A percentile compares a stretch with the other conserved stretches of the same genome.
Conservation (phyloP, 2,113 vertebrate genomes). For the Nansenia antarctica region DNA sequence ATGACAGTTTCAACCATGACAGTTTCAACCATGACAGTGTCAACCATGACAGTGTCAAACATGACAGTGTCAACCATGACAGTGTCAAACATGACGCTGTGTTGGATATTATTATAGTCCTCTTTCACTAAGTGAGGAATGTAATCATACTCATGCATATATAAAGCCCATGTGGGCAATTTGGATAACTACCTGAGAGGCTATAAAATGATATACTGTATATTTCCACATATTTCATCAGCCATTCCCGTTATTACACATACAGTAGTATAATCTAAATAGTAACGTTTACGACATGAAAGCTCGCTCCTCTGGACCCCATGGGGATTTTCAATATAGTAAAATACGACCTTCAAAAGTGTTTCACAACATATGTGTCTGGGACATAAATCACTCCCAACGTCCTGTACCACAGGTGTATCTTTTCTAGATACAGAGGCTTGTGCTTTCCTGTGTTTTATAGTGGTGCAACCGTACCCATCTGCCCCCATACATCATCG, state of each 20-base stretch:
- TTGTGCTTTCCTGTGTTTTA: slow-evolving; percentile 29
- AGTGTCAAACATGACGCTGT: too few relatives aligned
- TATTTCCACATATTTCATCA: neutral
- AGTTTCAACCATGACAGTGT: too few relatives aligned
- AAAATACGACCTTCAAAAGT: slow-evolving; percentile 9
- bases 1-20: too few relatives aligned
- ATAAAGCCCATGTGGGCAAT: neutral
- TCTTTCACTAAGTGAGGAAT: neutral
- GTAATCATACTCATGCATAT: slow-evolving; percentile 8
- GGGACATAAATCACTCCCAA: slow-evolving; percentile 34
- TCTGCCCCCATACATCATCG: slow-evolving; percentile 26
- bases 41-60: too few relatives aligned
- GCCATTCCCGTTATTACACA: neutral
- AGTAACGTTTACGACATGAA: neutral
- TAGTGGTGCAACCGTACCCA: slow-evolving; percentile 15
- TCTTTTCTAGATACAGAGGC: slow-evolving; percentile 14
- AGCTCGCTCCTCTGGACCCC: neutral
- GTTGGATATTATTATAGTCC: too few relatives aligned
- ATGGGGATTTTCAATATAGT: slow-evolving; percentile 8
- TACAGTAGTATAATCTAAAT: neutral
- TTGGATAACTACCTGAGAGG: neutral
- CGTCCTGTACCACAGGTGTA: slow-evolving; percentile 4
- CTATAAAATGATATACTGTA: neutral
- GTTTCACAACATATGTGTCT: slow-evolving; percentile 15
- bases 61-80: too few relatives aligned